These are phyloP conservation scores for Aphaenogaster ashmeadi DNA, from an alignment of 1,140 invertebrate genomes.

Conservation along the genomic window DNA sequence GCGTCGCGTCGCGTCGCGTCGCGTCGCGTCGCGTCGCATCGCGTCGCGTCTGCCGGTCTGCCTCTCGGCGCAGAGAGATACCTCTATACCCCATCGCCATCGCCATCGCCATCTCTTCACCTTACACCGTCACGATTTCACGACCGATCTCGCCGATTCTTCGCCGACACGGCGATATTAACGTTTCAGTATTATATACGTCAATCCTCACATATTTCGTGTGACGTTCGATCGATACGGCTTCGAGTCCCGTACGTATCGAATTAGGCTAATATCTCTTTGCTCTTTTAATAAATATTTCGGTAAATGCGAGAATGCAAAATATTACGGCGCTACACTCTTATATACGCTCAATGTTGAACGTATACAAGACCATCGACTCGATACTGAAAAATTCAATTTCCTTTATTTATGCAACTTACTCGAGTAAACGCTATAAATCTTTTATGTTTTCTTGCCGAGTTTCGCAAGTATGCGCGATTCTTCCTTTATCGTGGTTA, in stretches of 20 bases:
- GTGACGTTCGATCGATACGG: neutral
- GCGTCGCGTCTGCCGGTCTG: conserved; percentile 21
- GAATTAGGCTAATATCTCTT: neutral
- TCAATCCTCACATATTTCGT: conserved; percentile 33
- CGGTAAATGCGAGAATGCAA: neutral
- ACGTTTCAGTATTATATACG: conserved; percentile 70
- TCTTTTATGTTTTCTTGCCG: neutral
- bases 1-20: conserved; percentile 12
- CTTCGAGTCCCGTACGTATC: neutral
- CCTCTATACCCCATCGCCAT: conserved; percentile 68
- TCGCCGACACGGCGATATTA: conserved; percentile 66
- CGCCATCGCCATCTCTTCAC: conserved; percentile 33
- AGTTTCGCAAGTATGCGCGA: conserved; percentile 8
- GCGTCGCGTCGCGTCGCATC: neutral
- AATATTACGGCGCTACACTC: too few relatives aligned
- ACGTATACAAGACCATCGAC: neutral
- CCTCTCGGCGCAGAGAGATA: conserved; percentile 75
- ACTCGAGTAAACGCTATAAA: neutral
- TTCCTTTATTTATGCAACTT: neutral
- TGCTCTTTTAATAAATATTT: neutral
- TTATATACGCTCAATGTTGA: neutral
- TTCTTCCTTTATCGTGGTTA: conserved; percentile 1
- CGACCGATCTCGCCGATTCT: conserved; percentile 65
- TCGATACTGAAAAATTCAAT: neutral
- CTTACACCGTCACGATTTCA: conserved; percentile 35